These are phyloP conservation scores for Iphiclides podalirius DNA, from an alignment of 2,888 invertebrate genomes.

Conservation along the genomic window DNA sequence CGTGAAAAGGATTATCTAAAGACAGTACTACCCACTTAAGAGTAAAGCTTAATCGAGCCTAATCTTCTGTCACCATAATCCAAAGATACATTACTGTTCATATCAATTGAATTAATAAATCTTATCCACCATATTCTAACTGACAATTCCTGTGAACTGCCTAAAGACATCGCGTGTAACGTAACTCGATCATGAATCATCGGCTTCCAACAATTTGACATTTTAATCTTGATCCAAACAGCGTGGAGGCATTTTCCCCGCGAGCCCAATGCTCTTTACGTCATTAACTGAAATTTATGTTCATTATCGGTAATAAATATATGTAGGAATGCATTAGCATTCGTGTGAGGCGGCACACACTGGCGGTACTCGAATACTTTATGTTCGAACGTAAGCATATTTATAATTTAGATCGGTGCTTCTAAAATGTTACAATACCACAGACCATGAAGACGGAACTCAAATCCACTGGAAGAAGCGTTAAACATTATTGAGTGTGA, in stretches of 20 bases:
- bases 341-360: constrained; percentile 11
- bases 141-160: not conserved
- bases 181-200: constrained; percentile 5
- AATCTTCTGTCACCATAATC: no score
- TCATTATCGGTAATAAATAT: constrained; percentile 27
- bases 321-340: constrained; percentile 24
- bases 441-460: no score
- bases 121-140: constrained; percentile 12
- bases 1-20: no score
- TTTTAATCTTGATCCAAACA: constrained; percentile 15
- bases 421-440: no score
- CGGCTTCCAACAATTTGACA: constrained; percentile 16
- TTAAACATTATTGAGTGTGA: no score
- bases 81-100: no score
- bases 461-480: no score
- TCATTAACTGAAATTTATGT: constrained; percentile 29
- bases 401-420: constrained; percentile 14
- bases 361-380: constrained; percentile 4
- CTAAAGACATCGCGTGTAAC: not conserved
- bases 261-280: constrained; percentile 21
- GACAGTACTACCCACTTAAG: no score
- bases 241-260: constrained; percentile 1
- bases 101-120: no score
- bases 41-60: no score
- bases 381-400: constrained; percentile 6